Base-by-base conservation (phyloP, 1,140 invertebrate species). In the Probaryconus sp. region DNA sequence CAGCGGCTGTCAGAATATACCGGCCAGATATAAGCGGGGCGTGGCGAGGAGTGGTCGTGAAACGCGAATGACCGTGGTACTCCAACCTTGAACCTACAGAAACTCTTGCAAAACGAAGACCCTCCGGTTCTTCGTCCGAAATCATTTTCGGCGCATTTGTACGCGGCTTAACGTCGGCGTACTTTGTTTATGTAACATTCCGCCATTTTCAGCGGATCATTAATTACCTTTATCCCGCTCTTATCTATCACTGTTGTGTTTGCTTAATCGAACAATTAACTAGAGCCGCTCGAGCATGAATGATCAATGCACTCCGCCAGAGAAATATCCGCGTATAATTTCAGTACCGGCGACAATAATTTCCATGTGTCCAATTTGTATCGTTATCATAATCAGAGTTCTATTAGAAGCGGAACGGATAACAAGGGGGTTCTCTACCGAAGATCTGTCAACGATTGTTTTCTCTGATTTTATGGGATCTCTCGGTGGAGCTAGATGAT, bases 41-140 rank as follows among this genome's bases (percentile, higher is more conserved):
- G 77, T 78, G 69, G 48, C 78, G 73, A 37, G 71, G 76, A 68
- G 68, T 76, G 69, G 79, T 61, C 67, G 55, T 35, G 56, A 47
- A 73, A 68, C 45, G 65, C 58, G 69, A 74, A 40, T 61, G 64
- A 76, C 65, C 51, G 45, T 60, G 40, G 56, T 38, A 14, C 14
- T 6, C 30, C 43, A 75, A 16, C 78, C 65, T 80, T 78, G 73
- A 78, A 78, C 71, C 74, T 40, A 17, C 30, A 21, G 69, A 56
- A 55, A 31, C 51, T 67, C 51, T 51, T 51, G 51, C 40, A 42
- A 47, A 45, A 53, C 55, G 37, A 61, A 40, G 28, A 42, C 33
- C 37, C 51, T 60, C 30, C 11, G 38, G n/a, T 38, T 33, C 31
- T 50, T 18, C 18, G 11, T 35, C 31, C 40, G 20, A 55, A n/a